phyloP scores from a whole-genome alignment of 2,888 invertebrate genomes.

The Hirtodrosophila histrioides region DNA sequence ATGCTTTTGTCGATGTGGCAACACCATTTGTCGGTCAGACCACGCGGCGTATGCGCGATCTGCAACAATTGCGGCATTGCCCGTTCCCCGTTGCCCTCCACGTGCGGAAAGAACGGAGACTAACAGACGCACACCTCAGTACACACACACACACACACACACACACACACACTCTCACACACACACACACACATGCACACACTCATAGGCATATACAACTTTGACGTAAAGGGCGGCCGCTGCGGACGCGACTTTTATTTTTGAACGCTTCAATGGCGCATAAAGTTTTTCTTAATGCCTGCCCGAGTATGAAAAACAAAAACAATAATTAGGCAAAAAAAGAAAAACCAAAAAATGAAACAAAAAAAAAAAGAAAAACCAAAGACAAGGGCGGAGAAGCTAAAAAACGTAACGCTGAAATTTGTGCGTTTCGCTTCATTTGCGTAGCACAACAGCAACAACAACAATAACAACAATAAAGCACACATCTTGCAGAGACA shows the following conservation, averaged over 20 bases:
- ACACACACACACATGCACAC: constrained; percentile 11
- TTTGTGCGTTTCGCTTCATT: constrained; percentile 81
- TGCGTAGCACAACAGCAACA: constrained; percentile 57
- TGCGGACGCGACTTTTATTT: constrained; percentile 73
- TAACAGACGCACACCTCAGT: constrained; percentile 49
- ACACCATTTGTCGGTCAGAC: constrained; percentile 21
- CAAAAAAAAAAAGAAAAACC: constrained; percentile 19
- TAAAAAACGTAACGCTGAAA: constrained; percentile 52
- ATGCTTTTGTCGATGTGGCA: constrained; percentile 46
- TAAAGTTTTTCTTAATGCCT: constrained; percentile 79
- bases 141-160: constrained; percentile 8
- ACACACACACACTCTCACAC: constrained; percentile 10
- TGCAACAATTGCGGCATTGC: constrained; percentile 59
- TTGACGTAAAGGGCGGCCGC: constrained; percentile 67
- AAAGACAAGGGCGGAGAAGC: constrained; percentile 52
- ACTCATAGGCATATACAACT: constrained; percentile 15
- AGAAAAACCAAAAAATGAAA: constrained; percentile 12
- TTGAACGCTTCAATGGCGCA: constrained; percentile 79
- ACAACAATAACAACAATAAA: constrained; percentile 1
- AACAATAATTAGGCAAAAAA: constrained; percentile 75
- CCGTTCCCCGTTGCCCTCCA: constrained; percentile 9
- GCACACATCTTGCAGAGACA: constrained; percentile 59
- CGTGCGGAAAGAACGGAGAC: constrained; percentile 42
- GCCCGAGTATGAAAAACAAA: constrained; percentile 78
- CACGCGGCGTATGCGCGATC: constrained; percentile 70